Percentiles rank a stretch among this genome's conserved stretches.
Conservation (phyloP, 2,888 invertebrate species). For the Eucera pruinosa region DNA sequence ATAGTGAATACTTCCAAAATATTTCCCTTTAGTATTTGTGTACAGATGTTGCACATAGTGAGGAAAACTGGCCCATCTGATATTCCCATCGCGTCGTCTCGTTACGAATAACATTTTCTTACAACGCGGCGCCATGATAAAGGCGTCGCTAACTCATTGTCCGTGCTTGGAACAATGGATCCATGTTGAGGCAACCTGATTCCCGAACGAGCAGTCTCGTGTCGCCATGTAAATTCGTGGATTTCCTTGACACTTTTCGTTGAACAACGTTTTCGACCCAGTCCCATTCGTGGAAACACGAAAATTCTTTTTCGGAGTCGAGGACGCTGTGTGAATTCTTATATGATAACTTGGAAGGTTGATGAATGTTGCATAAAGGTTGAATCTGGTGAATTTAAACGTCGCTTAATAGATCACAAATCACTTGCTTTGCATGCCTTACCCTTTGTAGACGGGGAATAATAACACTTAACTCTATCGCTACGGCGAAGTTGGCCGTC, state of each 20-base stretch:
- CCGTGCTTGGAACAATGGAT: constrained; percentile 57
- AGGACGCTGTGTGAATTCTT: not conserved
- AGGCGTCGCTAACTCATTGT: constrained; percentile 64
- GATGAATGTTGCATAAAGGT: not conserved
- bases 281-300: not conserved
- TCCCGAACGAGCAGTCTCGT: constrained; percentile 47
- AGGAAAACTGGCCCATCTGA: constrained; percentile 38
- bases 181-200: constrained; percentile 53
- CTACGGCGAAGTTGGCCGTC: too few species aligned
- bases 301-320: constrained; percentile 21
- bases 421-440: too few species aligned
- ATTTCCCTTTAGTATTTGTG: not conserved
- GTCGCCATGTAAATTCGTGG: constrained; percentile 37
- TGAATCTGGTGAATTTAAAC: not conserved
- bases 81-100: constrained; percentile 60
- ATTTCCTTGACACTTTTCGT: constrained; percentile 22
- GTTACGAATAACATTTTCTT: constrained; percentile 58
- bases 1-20: too few species aligned
- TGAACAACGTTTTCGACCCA: constrained; percentile 12
- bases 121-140: constrained; percentile 61
- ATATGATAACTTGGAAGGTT: not conserved
- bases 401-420: too few species aligned
- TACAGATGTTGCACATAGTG: not conserved
- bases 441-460: too few species aligned
- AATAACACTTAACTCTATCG: too few species aligned